Conservation (phyloP, 2,113 vertebrate genomes). For the Hippocampus barbouri region DNA sequence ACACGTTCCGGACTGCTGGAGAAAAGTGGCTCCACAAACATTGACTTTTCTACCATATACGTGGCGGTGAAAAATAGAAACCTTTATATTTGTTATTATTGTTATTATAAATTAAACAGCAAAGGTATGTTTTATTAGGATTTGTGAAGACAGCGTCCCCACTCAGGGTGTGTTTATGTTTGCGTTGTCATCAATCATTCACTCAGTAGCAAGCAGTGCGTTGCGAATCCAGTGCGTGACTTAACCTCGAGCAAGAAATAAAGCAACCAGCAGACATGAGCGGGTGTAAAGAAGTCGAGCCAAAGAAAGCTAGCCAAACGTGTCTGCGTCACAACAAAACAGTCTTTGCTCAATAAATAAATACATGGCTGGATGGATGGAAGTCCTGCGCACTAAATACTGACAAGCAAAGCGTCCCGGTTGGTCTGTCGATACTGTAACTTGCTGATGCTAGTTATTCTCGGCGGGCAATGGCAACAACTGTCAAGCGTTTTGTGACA, state of each 20-base stretch:
- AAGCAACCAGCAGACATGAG: background rate
- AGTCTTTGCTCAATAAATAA: background rate
- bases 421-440: background rate
- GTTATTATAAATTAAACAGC: background rate
- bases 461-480: background rate
- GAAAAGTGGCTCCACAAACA: background rate
- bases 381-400: too few relatives aligned
- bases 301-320: background rate
- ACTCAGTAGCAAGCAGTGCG: background rate
- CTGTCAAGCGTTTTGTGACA: background rate
- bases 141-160: background rate
- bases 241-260: background rate
- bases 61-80: background rate
- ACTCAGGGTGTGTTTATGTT: background rate
- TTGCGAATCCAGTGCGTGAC: background rate
- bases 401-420: too few relatives aligned
- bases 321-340: background rate
- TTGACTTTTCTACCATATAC: background rate
- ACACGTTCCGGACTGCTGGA: background rate
- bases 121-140: background rate
- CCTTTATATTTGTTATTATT: background rate
- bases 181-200: background rate
- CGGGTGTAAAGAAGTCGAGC: background rate
- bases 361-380: too few relatives aligned
- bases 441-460: background rate